These are phyloP conservation scores for Brachypteracias leptosomus DNA, from an alignment of 2,113 vertebrate genomes.

Conservation along the genomic window DNA sequence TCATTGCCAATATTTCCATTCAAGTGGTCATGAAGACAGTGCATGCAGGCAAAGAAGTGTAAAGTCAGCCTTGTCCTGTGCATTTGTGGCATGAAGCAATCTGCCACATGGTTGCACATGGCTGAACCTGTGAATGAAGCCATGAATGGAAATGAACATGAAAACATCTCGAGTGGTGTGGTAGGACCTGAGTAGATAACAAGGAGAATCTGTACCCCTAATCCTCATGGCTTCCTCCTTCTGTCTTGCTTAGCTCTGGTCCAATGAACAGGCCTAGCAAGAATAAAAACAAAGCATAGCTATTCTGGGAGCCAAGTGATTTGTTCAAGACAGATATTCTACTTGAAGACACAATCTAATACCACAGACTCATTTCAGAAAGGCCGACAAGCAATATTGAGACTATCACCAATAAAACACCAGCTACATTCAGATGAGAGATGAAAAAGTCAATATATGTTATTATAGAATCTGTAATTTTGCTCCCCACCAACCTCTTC, in stretches of 20 bases:
- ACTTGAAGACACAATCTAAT: background rate
- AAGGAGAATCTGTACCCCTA: background rate
- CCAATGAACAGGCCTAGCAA: background rate
- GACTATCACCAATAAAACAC: background rate
- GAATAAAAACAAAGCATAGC: background rate
- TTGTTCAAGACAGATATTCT: background rate
- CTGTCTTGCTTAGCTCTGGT: background rate
- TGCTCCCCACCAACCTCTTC: background rate
- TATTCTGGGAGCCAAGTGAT: background rate
- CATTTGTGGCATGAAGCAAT: background rate
- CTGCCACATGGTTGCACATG: background rate
- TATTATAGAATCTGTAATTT: background rate
- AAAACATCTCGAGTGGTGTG: background rate
- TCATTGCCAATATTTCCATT: background rate
- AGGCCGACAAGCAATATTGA: background rate
- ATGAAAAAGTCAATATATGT: background rate
- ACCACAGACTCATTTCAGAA: background rate
- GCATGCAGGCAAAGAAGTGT: background rate
- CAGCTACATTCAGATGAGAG: background rate
- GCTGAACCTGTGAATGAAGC: background rate
- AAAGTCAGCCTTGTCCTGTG: background rate
- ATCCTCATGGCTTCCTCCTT: background rate
- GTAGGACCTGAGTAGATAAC: background rate
- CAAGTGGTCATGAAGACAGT: background rate
- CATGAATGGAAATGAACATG: background rate